Base-by-base conservation (phyloP, 2,113 vertebrate species). In the Strix uralensis region DNA sequence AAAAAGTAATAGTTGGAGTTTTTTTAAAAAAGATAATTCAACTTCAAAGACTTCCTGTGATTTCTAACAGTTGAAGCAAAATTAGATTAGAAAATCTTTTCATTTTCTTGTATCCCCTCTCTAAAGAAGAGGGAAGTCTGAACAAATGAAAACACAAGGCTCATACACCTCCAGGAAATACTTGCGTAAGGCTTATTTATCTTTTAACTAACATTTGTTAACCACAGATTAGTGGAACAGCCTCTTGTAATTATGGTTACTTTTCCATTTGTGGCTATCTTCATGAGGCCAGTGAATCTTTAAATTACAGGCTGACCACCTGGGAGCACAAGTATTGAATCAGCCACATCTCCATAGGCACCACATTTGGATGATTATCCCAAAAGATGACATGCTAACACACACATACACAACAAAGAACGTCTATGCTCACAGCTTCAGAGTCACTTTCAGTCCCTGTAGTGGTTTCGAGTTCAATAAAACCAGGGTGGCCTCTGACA, bases 291-390 rank as follows among this genome's bases (percentile, higher is more conserved):
- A 96, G 97, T 95, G 96, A 98, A 98, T 98, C 97, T 98, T 97
- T 96, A 98, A 98, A 98, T 98, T 98, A 97, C 94, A 95, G 97
- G 95, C 97, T 98, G 98, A 97, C 98, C 98, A 98, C 98, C 98
- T 94, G 5, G 85, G 97, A 98, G 95, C 94, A 88, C 90, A 96
- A 96, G 97, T 86, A 97, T 96, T 95, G 89, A 97, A 91, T 91
- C 91, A 97, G 96, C 96, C 97, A 67, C 97, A 96, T 97, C 97
- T 97, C 97, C 96, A 71, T 97, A 97, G 97, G 94, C 96, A 94
- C 88, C 95, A 95, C 96, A 96, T 97, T 95, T 81, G 89, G 97
- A 97, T 93, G 49, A 96, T 98, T 97, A 96, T 98, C 95, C 96
- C 90, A 38, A 95, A 97, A 98, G 94, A 97, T 89, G 96, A 96